Conservation (phyloP, 1,140 invertebrate species). For the Pinna nobilis region DNA sequence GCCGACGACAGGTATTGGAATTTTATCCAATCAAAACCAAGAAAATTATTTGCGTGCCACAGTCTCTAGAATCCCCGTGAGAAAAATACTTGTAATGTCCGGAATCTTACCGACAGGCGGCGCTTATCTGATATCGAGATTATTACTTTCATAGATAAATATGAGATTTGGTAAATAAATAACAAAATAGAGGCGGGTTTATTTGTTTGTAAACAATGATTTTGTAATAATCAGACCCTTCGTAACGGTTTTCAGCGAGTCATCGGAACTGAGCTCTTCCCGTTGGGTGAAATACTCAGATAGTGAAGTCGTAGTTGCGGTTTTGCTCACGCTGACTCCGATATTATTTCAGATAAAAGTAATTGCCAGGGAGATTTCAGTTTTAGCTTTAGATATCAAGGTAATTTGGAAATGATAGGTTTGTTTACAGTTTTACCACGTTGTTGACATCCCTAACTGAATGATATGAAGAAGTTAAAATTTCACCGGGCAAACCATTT, state of each 20-base stretch:
- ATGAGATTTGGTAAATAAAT: not conserved
- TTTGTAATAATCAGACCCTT: conserved; percentile 3
- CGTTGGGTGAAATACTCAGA: conserved; percentile 15
- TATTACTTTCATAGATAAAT: not conserved
- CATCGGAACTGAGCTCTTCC: not conserved
- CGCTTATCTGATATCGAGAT: not conserved
- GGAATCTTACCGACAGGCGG: not conserved
- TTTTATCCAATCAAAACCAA: conserved; percentile 5
- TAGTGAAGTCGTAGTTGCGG: not conserved
- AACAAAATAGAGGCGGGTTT: conserved; percentile 7
- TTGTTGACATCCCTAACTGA: not conserved
- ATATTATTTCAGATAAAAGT: conserved; percentile 5
- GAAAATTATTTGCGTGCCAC: conserved; percentile 10
- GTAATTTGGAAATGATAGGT: conserved; percentile 26
- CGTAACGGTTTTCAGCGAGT: conserved; percentile 5
- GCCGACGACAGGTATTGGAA: conserved; percentile 4
- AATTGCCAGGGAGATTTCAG: not conserved
- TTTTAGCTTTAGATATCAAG: not conserved
- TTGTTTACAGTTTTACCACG: conserved; percentile 2
- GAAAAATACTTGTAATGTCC: conserved; percentile 4
- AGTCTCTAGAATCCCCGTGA: not conserved
- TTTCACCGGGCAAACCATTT: not conserved
- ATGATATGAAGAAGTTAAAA: not conserved
- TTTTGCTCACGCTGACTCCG: not conserved
- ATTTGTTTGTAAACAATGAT: conserved; percentile 18